A percentile compares a stretch with the other conserved stretches of the same genome.
Conservation (phyloP, 1,140 invertebrate genomes). For the Hycleus cichorii region DNA sequence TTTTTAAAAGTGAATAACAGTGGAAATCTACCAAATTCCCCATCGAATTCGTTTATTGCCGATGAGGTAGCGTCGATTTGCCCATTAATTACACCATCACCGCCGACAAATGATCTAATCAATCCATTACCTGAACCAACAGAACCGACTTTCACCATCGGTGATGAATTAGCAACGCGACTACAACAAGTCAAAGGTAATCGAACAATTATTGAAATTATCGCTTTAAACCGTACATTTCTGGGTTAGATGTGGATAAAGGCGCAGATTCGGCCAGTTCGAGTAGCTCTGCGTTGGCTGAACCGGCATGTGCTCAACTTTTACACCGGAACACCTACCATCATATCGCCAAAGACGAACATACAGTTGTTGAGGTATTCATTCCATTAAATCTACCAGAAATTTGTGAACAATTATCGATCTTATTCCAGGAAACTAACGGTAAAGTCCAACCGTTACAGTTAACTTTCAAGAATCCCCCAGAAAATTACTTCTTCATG, state of each 20-base stretch:
- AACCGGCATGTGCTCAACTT: constrained; percentile 43
- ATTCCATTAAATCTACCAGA: background rate
- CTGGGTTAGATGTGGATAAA: constrained; percentile 9
- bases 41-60: constrained; percentile 37
- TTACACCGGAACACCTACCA: constrained; percentile 43
- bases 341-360: constrained; percentile 42
- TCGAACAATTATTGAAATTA: background rate
- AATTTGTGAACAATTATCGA: background rate
- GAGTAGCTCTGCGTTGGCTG: constrained; percentile 44
- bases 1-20: constrained; percentile 23
- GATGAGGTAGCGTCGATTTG: constrained; percentile 50
- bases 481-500: constrained; percentile 59
- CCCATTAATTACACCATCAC: constrained; percentile 46
- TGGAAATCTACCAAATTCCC: constrained; percentile 21
- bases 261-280: constrained; percentile 39
- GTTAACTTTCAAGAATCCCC: constrained; percentile 50
- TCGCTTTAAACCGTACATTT: no score
- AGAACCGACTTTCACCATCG: constrained; percentile 28
- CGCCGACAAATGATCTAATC: constrained; percentile 43
- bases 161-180: constrained; percentile 36
- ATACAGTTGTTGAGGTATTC: constrained; percentile 33
- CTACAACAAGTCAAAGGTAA: constrained; percentile 39
- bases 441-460: constrained; percentile 42
- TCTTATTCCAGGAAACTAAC: constrained; percentile 28
- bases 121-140: constrained; percentile 42